Conservation (phyloP, 2,113 vertebrate genomes). For the Etia nguti region DNA sequence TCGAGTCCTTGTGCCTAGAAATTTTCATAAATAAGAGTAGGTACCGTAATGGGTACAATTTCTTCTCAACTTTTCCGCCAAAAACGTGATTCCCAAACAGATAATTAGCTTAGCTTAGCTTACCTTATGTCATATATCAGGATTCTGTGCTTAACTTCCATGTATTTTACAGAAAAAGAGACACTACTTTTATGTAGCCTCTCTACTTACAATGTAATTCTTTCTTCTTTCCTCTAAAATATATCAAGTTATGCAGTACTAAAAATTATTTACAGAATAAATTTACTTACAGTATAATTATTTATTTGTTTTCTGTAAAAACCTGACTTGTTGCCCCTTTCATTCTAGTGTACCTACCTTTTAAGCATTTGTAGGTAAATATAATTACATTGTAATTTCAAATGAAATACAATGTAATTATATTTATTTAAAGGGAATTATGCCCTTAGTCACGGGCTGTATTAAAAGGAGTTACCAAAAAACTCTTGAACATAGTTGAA, state of each 20-base stretch:
- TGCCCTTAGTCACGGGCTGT: neutral
- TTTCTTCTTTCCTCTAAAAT: neutral
- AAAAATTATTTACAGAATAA: neutral
- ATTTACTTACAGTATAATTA: neutral
- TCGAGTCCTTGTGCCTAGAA: neutral
- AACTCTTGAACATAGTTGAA: neutral
- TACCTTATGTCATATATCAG: neutral
- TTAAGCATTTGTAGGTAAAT: too few relatives aligned
- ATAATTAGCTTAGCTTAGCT: neutral
- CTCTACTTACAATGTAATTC: neutral
- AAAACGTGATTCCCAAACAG: neutral
- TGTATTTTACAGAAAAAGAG: neutral
- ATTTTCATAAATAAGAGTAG: neutral
- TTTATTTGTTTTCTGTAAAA: neutral
- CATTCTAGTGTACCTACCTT: too few relatives aligned
- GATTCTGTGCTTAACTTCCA: neutral
- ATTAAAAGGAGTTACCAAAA: neutral
- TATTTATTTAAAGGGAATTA: neutral
- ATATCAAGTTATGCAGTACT: neutral
- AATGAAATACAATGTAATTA: neutral
- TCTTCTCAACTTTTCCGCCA: too few relatives aligned
- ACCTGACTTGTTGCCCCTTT: neutral
- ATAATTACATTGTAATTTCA: too few relatives aligned
- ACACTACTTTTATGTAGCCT: neutral
- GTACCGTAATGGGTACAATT: neutral